phyloP scores from a whole-genome alignment of 2,888 invertebrate genomes.

The Pristionchus maxplancki region DNA sequence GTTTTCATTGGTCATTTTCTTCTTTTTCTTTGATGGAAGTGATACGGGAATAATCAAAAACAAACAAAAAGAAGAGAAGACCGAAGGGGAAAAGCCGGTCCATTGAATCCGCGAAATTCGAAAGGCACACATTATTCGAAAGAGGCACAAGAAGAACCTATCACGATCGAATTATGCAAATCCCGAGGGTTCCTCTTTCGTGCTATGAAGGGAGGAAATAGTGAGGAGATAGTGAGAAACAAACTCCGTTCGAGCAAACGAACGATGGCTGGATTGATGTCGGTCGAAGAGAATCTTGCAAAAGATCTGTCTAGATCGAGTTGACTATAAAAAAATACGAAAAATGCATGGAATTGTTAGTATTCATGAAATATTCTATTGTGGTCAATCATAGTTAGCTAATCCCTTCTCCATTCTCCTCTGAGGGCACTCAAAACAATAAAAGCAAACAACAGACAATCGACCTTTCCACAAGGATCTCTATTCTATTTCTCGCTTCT shows the following conservation, averaged over 20 bases:
- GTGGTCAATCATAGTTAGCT: background rate
- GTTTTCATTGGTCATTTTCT: background rate
- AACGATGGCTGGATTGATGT: background rate
- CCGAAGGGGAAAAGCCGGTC: background rate
- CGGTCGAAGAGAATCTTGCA: background rate
- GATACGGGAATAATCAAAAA: background rate
- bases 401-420: background rate
- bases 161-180: background rate
- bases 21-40: background rate
- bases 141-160: background rate
- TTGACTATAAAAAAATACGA: background rate
- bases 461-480: background rate
- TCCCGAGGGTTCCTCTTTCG: background rate
- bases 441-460: background rate
- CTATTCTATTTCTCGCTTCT: background rate
- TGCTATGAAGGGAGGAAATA: background rate
- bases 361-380: background rate
- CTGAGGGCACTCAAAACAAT: background rate
- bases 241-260: background rate
- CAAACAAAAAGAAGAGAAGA: background rate
- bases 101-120: background rate
- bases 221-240: too few species aligned
- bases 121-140: background rate
- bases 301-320: background rate
- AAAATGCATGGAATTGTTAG: background rate